Percentiles rank a stretch among this genome's conserved stretches.
These are phyloP conservation scores for Chionis minor DNA, from an alignment of 2,113 vertebrate species.

Conservation along the genomic window DNA sequence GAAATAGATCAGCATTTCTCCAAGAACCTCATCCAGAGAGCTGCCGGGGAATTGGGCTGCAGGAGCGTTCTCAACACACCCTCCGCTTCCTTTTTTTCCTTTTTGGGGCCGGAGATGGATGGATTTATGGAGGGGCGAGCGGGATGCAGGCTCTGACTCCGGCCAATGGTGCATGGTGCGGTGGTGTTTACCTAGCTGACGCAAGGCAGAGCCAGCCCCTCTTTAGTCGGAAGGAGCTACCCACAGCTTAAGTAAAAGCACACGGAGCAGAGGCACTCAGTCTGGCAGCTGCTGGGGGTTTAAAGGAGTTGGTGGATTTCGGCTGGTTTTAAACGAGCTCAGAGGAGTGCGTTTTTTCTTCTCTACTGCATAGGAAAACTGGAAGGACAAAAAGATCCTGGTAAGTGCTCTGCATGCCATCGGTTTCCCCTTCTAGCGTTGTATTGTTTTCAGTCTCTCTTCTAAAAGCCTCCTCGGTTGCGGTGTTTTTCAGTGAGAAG, in stretches of 20 bases:
- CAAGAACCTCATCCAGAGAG: constrained; percentile 14
- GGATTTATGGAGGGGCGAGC: constrained; percentile 31
- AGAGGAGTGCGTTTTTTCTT: not conserved
- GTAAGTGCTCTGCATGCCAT: constrained; percentile 30
- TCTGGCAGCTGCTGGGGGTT: constrained; percentile 29
- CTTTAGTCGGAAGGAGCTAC: constrained; percentile 49
- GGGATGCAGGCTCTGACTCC: constrained; percentile 36
- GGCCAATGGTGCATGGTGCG: constrained; percentile 42
- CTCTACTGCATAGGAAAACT: not conserved
- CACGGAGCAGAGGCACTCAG: constrained; percentile 25
- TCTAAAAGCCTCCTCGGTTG: not conserved
- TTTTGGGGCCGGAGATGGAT: constrained; percentile 62
- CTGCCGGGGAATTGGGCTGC: constrained; percentile 31
- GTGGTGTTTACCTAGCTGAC: constrained; percentile 69
- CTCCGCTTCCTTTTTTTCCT: constrained; percentile 72
- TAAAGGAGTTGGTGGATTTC: constrained; percentile 60
- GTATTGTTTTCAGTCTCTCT: not conserved
- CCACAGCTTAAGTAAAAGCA: constrained; percentile 63
- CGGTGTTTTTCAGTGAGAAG: not conserved
- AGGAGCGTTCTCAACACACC: constrained; percentile 46
- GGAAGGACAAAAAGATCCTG: not conserved
- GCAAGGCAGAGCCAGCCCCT: constrained; percentile 58
- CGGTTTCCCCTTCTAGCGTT: not conserved
- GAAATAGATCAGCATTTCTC: constrained; percentile 57
- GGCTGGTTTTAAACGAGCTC: not conserved